phyloP scores from a whole-genome alignment of 2,113 vertebrate species.

The Myotis yumanensis region DNA sequence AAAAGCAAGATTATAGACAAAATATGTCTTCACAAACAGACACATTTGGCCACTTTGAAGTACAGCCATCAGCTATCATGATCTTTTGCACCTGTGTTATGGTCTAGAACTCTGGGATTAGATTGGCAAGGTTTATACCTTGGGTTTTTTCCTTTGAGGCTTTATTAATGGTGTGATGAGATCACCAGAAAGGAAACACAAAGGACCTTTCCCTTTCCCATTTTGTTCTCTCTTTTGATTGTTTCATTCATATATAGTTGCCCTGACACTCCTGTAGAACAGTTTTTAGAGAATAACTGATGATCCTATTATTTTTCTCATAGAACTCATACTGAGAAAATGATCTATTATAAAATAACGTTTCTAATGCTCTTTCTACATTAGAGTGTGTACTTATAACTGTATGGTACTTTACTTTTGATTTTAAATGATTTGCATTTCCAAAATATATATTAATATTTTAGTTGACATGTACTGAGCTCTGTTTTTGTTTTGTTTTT shows the following conservation, averaged over 20 bases:
- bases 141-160: background rate
- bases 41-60: background rate
- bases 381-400: background rate
- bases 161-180: background rate
- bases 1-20: background rate
- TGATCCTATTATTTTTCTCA: background rate
- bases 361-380: background rate
- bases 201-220: background rate
- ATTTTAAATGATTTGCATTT: conserved; percentile 27
- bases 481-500: background rate
- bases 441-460: background rate
- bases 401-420: background rate
- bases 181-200: background rate
- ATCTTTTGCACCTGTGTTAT: background rate
- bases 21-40: background rate
- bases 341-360: background rate
- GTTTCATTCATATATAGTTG: background rate
- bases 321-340: background rate
- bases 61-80: background rate
- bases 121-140: background rate
- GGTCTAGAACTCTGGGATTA: background rate
- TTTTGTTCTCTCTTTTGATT: background rate
- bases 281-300: background rate
- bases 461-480: background rate
- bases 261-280: background rate